A percentile compares a stretch with the other conserved stretches of the same genome.
Evolutionary conservation across 64 coral and sea anemone species (phyloP).

Genomic region (Dendronephthya gigantea): DNA sequence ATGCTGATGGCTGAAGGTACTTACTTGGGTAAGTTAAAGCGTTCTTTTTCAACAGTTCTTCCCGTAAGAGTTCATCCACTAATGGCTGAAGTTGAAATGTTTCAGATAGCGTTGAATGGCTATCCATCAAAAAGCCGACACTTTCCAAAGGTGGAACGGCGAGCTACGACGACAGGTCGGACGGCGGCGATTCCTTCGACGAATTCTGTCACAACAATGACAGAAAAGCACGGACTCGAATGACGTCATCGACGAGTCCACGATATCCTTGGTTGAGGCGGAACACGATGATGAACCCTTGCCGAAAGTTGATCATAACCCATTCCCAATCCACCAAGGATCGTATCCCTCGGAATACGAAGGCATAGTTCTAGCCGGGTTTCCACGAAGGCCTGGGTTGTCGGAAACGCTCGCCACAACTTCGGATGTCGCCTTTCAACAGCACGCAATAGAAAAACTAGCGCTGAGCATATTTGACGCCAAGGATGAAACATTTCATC

Average conservation of each 20-base stretch:
- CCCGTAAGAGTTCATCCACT: background rate
- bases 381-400: background rate
- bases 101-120: conserved; percentile 4
- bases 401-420: background rate
- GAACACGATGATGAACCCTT: background rate
- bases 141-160: background rate
- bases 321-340: background rate
- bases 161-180: background rate
- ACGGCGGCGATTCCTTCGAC: background rate
- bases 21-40: background rate
- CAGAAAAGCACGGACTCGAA: background rate
- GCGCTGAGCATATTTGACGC: background rate
- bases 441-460: background rate
- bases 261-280: background rate
- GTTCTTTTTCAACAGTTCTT: background rate
- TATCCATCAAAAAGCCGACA: background rate
- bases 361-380: background rate
- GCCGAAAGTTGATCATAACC: background rate
- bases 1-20: background rate
- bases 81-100: background rate
- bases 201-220: conserved; percentile 11
- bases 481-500: background rate
- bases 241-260: background rate
- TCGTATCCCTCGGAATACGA: background rate
- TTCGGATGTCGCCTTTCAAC: background rate